Base-by-base conservation (phyloP, 2,797 vertebrate genomes). In the Pantherophis alleghaniensis region DNA sequence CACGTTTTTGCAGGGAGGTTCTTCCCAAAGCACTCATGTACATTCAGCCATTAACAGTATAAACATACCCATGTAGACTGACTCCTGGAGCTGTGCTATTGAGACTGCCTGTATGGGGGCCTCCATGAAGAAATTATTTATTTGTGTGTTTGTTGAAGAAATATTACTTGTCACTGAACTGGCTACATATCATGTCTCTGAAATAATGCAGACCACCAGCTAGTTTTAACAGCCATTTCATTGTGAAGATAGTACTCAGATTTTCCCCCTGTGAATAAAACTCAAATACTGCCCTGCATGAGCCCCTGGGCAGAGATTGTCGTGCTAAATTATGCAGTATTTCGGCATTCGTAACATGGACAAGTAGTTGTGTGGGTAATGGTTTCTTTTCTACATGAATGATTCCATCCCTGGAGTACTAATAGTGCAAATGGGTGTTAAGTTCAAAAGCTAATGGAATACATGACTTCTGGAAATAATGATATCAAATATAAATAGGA, bases 371-470 rank as follows among this genome's bases (percentile, higher is more conserved):
- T 89, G 89, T 47, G 20, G 13, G 90, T 92, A 57, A 59, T 63
- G 28, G 26, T 91, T 86, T 24, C 63, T 53, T 63, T 90, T 47
- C 57, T 90, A 57, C 69, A 18, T 90, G n/a, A 63, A 63, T 13
- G n/a, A 91, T 91, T 60, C 55, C 2, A 59, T 94, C 91, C 69
- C 18, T 59, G 90, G 14, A 42, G 42, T 87, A 42, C 2, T 47
- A 74, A 55, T 87, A 87, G 37, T 90, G 22, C 12, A 74, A 32
- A 56, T 53, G 42, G n/a, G 28, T 60, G 66, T 56, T 69, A 57
- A 53, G 60, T 90, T 94, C 61, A 86, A 90, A 94, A 63, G 55
- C 53, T 92, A 63, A 87, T 90, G 61, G 42, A 53, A 92, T 90
- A 6, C 56, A 87, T 90, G 74, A 69, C 26, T 90, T 94, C n/a